Conservation (phyloP, 1,140 invertebrate species). For the Drosophila teissieri region DNA sequence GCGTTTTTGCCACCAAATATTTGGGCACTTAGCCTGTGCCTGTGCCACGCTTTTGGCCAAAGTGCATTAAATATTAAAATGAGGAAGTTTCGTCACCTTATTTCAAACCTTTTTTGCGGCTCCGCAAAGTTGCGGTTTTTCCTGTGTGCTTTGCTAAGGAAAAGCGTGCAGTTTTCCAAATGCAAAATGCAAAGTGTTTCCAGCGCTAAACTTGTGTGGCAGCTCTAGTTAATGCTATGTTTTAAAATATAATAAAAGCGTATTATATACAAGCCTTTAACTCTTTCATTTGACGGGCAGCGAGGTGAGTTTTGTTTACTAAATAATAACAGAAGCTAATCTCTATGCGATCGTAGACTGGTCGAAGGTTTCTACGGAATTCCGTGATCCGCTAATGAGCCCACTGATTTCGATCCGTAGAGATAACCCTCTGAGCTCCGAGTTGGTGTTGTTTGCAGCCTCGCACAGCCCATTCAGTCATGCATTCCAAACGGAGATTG, state of each 20-base stretch:
- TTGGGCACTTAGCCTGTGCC: conserved; percentile 27
- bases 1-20: conserved; percentile 13
- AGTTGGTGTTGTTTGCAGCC: not conserved
- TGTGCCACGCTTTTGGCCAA: conserved; percentile 22
- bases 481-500: conserved; percentile 8
- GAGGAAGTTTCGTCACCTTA: conserved; percentile 23
- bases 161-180: conserved; percentile 22
- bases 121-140: conserved; percentile 11
- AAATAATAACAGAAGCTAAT: too few relatives aligned
- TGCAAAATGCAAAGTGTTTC: conserved; percentile 17
- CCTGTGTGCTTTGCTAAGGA: conserved; percentile 8
- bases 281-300: too few relatives aligned
- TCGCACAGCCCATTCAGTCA: not conserved
- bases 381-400: not conserved
- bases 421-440: conserved; percentile 6
- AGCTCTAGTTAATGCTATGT: too few relatives aligned
- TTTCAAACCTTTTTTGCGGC: not conserved
- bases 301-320: too few relatives aligned
- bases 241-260: too few relatives aligned
- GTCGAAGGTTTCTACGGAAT: not conserved
- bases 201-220: not conserved
- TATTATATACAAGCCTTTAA: too few relatives aligned
- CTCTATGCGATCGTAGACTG: not conserved
- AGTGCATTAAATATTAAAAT: conserved; percentile 67
- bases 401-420: not conserved